A percentile compares a stretch with the other conserved stretches of the same genome.
Conservation (phyloP, 2,113 vertebrate genomes). For the Psephotus haematonotus region DNA sequence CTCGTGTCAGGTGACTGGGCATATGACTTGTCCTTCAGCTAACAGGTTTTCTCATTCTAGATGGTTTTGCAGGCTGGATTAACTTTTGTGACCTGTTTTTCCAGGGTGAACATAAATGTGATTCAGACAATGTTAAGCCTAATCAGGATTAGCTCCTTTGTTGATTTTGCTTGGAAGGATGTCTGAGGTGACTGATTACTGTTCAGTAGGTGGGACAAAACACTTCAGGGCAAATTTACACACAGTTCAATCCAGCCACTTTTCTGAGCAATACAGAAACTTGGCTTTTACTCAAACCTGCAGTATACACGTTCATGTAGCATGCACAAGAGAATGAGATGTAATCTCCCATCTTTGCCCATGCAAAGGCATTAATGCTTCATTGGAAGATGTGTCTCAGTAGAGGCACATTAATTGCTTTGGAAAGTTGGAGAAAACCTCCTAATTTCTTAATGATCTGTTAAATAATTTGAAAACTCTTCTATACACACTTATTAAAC, state of each 20-base stretch:
- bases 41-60: neutral
- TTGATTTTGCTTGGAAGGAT: neutral
- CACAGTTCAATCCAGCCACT: neutral
- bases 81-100: conserved; percentile 19
- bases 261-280: neutral
- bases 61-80: conserved; percentile 27
- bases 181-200: neutral
- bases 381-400: neutral
- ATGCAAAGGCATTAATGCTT: neutral
- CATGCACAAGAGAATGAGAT: neutral
- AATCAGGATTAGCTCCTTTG: conserved; percentile 15
- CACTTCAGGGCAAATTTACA: neutral
- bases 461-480: neutral
- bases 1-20: neutral
- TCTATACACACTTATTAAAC: neutral
- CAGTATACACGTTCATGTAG: neutral
- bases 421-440: neutral
- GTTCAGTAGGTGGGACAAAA: neutral
- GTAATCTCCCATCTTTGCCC: neutral
- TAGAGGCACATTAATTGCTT: neutral
- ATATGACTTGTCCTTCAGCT: neutral
- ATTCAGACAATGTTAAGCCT: neutral
- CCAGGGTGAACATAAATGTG: neutral
- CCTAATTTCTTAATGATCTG: neutral
- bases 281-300: neutral